Percentiles rank a stretch among this genome's conserved stretches.
phyloP scores from a whole-genome alignment of 2,113 vertebrate genomes.

The Halcyon senegalensis region DNA sequence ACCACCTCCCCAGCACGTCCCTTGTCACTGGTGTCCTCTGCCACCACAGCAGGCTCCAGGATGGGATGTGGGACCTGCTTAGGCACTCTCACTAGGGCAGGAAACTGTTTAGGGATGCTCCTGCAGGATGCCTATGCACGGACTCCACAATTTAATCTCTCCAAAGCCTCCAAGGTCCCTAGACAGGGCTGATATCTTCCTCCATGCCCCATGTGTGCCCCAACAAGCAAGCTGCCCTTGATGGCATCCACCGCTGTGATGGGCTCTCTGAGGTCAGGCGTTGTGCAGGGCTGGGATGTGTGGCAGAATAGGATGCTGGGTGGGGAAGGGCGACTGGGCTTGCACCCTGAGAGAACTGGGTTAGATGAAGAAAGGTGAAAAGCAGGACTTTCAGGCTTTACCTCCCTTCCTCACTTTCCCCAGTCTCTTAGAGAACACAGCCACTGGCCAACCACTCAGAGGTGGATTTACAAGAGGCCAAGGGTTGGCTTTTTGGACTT shows the following conservation, averaged over 20 bases:
- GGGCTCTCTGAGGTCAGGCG: accelerated
- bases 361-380: background rate
- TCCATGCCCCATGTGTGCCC: accelerated
- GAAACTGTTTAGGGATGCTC: background rate
- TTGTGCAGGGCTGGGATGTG: background rate
- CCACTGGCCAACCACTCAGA: background rate
- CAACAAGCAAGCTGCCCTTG: accelerated
- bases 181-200: background rate
- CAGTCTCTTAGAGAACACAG: accelerated
- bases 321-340: background rate
- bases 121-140: background rate
- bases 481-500: background rate
- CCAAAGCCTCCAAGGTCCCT: background rate
- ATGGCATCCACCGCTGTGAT: too few relatives aligned
- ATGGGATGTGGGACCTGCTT: background rate
- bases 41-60: accelerated
- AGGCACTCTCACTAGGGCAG: background rate
- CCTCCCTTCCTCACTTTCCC: background rate
- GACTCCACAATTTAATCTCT: background rate
- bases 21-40: background rate
- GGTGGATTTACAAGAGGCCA: background rate
- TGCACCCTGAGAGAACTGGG: background rate
- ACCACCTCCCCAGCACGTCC: background rate
- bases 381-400: background rate
- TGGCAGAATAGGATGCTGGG: background rate